phyloP scores from a whole-genome alignment of 2,797 vertebrate species.

The Orestias chungarensis region DNA sequence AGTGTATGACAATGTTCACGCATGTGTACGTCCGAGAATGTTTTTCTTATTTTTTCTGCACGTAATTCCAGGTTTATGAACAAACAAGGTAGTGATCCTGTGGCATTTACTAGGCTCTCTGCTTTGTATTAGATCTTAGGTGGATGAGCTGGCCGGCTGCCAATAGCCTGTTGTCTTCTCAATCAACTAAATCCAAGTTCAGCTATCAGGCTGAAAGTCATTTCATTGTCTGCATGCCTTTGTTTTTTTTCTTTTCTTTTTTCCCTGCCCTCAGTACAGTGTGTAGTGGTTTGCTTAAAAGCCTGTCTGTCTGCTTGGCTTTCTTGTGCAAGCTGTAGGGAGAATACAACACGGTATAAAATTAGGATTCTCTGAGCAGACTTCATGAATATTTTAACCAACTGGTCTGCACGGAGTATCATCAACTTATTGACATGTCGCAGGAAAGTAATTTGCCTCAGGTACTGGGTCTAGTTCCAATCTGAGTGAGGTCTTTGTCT shows the following conservation, averaged over 20 bases:
- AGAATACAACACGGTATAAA: constrained; percentile 1
- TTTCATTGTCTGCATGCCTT: constrained; percentile 30
- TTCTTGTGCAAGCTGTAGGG: constrained; percentile 10
- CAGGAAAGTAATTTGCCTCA: constrained; percentile 2
- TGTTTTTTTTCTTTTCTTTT: constrained; percentile 27
- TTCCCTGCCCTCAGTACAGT: constrained; percentile 33
- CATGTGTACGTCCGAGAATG: constrained; percentile 24
- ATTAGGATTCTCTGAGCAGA: background rate
- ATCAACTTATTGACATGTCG: constrained; percentile 8
- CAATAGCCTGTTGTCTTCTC: constrained; percentile 38
- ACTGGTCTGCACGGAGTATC: background rate
- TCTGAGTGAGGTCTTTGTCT: background rate
- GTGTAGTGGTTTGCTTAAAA: constrained; percentile 13
- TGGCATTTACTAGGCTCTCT: constrained; percentile 46
- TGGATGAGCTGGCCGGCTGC: constrained; percentile 34
- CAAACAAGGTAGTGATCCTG: constrained; percentile 48
- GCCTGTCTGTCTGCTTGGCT: constrained; percentile 13
- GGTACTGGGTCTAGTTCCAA: constrained; percentile 1
- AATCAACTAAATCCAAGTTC: constrained; percentile 25
- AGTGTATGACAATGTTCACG: background rate
- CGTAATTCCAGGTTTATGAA: constrained; percentile 39
- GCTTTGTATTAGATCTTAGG: constrained; percentile 42
- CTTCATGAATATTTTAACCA: constrained; percentile 11
- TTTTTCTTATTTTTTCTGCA: constrained; percentile 12
- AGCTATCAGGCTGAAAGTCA: constrained; percentile 29